phyloP scores from a whole-genome alignment of 2,113 vertebrate genomes.

The Oncorhynchus kisutch region DNA sequence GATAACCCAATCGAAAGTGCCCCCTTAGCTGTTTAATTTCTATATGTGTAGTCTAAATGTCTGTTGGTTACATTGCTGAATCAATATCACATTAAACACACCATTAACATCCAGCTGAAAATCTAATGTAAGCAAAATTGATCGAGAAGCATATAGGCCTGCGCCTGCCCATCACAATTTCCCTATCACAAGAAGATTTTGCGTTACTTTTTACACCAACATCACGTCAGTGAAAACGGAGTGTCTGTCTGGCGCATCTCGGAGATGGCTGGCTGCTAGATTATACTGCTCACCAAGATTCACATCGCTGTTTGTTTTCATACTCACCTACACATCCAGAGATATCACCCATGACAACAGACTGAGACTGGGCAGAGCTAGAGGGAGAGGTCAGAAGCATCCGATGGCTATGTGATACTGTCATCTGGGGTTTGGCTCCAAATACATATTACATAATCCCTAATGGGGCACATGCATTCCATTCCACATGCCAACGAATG shows the following conservation, averaged over 20 bases:
- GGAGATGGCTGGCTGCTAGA: too few species aligned
- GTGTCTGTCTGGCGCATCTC: neutral
- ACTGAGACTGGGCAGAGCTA: neutral
- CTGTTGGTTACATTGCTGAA: neutral
- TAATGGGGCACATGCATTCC: neutral
- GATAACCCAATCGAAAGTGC: neutral
- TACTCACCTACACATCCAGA: constrained; percentile 16
- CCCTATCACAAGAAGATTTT: neutral
- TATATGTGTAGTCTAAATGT: neutral
- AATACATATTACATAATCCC: constrained; percentile 36
- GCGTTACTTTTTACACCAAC: neutral
- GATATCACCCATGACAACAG: constrained; percentile 14
- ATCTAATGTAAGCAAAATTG: neutral
- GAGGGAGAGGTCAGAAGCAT: neutral
- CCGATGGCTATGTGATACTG: constrained; percentile 16
- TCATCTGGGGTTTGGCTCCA: constrained; percentile 33
- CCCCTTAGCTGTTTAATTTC: too few species aligned
- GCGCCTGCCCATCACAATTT: too few species aligned
- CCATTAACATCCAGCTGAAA: neutral
- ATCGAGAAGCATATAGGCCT: too few species aligned
- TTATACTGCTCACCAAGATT: neutral
- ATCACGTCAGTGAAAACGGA: neutral
- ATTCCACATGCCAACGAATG: too few species aligned
- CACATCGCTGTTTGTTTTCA: constrained; percentile 19
- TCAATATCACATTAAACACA: neutral